Base-by-base conservation (phyloP, 2,888 invertebrate species). In the Autographa gamma region DNA sequence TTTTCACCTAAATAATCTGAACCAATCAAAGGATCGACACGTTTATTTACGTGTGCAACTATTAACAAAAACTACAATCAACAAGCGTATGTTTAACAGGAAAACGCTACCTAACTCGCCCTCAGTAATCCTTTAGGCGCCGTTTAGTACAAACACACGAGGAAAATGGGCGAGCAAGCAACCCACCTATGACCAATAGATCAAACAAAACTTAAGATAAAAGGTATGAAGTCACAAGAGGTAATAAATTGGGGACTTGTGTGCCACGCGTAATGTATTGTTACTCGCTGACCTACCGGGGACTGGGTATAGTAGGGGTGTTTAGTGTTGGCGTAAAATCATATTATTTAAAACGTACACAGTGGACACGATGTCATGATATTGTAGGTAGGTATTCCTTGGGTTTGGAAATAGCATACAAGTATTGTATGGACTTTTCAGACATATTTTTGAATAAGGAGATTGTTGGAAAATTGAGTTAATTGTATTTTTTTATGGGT, bases 241-340 rank as follows among this genome's bases (percentile, higher is more conserved):
- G 48, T 65, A 66, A 74, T 73, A 69, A 71, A 73, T 74, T 77
- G 31, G 38, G 7, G 77, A 81, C 60, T 79, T 75, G 38, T 66
- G 58, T 65, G 32, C 59, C 56, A 60, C 43, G 60, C 56, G 25
- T 75, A 69, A 74, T 68, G 67, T 80, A 73, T 77, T 80, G 75
- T 77, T 70, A 62, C 60, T 54, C 52, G 18, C 65, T 75, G 75
- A 76, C 72, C 75, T 66, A 61, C 61, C 9, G 8, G 54, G 52
- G 31, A 64, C 60, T 38, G 34, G 9, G 18, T 59, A 59, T 16
- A 52, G 64, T 66, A 8, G 14, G 1, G 2, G 18, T 13, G 25
- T 13, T 9, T 1, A 52, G 41, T 34, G 13, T 66, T 81, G 82
- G 75, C 77, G 25, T 73, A 63, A 70, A 63, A 34, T 0, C 25